Evolutionary conservation across 2,888 invertebrate species (phyloP).

Genomic region (Pristionchus arcanus): DNA sequence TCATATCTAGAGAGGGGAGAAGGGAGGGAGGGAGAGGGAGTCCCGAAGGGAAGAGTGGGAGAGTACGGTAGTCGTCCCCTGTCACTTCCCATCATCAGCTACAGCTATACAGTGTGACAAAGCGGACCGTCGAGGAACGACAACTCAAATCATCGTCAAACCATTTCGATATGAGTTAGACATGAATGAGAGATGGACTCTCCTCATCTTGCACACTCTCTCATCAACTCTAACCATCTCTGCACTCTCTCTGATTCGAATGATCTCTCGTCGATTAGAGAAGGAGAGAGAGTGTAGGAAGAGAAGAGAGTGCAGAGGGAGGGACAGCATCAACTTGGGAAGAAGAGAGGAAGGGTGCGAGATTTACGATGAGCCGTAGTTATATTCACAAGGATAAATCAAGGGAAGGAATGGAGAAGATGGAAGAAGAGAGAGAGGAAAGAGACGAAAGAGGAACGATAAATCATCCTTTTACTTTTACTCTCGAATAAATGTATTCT

Average conservation of each 20-base stretch:
- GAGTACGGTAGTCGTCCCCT: conserved; percentile 32
- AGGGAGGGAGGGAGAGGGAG: neutral
- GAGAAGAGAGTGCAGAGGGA: neutral
- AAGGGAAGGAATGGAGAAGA: conserved; percentile 35
- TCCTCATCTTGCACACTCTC: neutral
- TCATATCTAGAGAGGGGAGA: conserved; percentile 13
- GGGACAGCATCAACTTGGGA: conserved; percentile 20
- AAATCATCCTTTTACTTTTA: conserved; percentile 38
- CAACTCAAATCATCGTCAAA: conserved; percentile 36
- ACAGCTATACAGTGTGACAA: conserved; percentile 37
- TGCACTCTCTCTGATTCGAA: neutral
- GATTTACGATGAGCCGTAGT: conserved; percentile 53
- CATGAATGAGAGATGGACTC: neutral
- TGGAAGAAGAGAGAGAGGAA: neutral
- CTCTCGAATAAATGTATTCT: conserved; percentile 49
- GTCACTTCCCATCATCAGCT: neutral
- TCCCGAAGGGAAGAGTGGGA: neutral
- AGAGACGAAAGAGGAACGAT: conserved; percentile 31
- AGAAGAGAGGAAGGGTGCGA: conserved; percentile 17
- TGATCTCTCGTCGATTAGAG: conserved; percentile 38
- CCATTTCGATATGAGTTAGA: conserved; percentile 26
- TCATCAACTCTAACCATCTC: neutral
- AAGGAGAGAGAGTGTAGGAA: neutral
- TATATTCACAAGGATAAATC: conserved; percentile 56
- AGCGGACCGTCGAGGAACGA: neutral